These are phyloP conservation scores for Silurus lanzhouensis DNA, from an alignment of 2,797 vertebrate genomes.

Conservation along the genomic window DNA sequence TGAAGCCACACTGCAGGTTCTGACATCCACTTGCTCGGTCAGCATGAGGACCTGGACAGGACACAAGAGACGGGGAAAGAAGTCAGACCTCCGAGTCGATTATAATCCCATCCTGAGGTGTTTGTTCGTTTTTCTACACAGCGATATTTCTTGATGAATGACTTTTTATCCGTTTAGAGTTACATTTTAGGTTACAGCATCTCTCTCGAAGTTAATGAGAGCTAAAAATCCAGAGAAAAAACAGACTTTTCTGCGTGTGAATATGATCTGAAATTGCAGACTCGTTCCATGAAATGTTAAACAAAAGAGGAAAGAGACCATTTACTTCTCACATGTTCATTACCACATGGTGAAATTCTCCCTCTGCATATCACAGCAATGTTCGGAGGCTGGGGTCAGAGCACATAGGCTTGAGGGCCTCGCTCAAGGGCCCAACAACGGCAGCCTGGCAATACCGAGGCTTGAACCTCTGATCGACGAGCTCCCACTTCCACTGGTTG, in stretches of 20 bases:
- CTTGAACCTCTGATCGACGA: too few species aligned
- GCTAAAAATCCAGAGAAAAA: background rate
- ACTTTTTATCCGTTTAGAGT: background rate
- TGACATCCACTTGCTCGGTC: slow-evolving; percentile 98
- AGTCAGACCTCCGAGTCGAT: background rate
- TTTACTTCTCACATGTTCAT: too few species aligned
- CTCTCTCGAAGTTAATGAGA: background rate
- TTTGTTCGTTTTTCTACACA: background rate
- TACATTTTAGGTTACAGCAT: background rate
- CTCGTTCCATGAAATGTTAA: background rate
- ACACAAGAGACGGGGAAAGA: background rate
- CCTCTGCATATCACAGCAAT: too few species aligned
- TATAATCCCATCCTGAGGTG: background rate
- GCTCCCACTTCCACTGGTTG: too few species aligned
- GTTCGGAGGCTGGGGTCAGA: too few species aligned
- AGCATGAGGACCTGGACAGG: slow-evolving; percentile 89
- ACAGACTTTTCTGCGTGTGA: background rate
- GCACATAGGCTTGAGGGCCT: too few species aligned
- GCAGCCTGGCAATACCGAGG: too few species aligned
- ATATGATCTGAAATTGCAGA: background rate
- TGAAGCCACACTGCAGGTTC: slow-evolving; percentile 99
- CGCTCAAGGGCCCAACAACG: too few species aligned
- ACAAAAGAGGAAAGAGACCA: background rate
- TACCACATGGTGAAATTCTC: too few species aligned
- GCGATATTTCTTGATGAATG: background rate